Conservation (phyloP, 92 coral and sea anemone species). For the Chrysogorgia sp. region DNA sequence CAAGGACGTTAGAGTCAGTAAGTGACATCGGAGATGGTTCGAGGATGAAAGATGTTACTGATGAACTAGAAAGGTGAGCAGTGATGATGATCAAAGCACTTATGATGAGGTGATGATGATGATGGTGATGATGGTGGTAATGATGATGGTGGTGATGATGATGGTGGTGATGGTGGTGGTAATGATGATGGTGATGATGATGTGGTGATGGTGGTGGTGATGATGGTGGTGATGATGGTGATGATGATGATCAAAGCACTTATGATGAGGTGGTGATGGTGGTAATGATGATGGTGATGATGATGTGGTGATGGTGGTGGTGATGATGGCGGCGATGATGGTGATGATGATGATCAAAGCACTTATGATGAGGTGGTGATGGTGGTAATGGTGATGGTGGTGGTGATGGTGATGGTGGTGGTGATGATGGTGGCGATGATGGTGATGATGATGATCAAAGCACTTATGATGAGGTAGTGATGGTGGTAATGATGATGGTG, state of each 20-base stretch:
- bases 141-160: slow-evolving; percentile 11
- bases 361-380: background rate
- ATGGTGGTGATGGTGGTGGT: slow-evolving; percentile 1
- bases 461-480: background rate
- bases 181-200: slow-evolving; percentile 14
- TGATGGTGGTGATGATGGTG: slow-evolving; percentile 22
- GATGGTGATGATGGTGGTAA: slow-evolving; percentile 25
- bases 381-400: slow-evolving; percentile 1
- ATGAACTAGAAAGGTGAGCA: slow-evolving; percentile 73
- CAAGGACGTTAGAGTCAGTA: slow-evolving; percentile 61
- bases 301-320: slow-evolving; percentile 8
- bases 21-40: slow-evolving; percentile 60
- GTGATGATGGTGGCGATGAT: background rate
- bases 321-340: slow-evolving; percentile 10
- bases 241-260: background rate
- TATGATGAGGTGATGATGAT: slow-evolving; percentile 1
- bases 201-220: slow-evolving; percentile 11
- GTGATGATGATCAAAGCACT: background rate
- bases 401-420: background rate
- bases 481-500: slow-evolving; percentile 7
- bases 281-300: slow-evolving; percentile 24
- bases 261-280: slow-evolving; percentile 5
- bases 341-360: background rate
- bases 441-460: background rate
- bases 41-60: slow-evolving; percentile 60